Evolutionary conservation across 2,888 invertebrate species (phyloP).

Genomic region (Ochlodes sylvanus): DNA sequence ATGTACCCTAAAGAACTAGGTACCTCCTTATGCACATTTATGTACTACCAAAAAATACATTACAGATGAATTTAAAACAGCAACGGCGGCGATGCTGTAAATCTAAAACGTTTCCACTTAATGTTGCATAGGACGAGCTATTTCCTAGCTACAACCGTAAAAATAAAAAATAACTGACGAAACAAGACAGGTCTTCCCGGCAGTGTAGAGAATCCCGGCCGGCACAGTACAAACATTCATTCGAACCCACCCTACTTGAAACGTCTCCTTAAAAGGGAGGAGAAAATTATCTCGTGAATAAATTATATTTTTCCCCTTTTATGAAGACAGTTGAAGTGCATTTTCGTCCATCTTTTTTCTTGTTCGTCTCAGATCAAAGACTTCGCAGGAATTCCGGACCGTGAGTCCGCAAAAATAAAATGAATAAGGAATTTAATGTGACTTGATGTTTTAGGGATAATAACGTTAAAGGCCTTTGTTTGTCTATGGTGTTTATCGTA

Average conservation of each 20-base stretch:
- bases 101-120: conserved; percentile 37
- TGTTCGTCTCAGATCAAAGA: conserved; percentile 79
- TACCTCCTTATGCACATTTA: background rate
- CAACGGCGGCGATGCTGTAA: conserved; percentile 26
- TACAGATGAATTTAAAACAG: conserved; percentile 27
- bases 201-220: conserved; percentile 42
- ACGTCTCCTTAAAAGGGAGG: conserved; percentile 75
- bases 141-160: conserved; percentile 30
- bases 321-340: conserved; percentile 83
- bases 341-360: conserved; percentile 78
- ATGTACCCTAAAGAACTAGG: too few relatives aligned
- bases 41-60: conserved; percentile 18
- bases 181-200: conserved; percentile 42
- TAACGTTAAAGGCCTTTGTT: conserved; percentile 73
- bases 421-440: conserved; percentile 81
- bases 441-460: conserved; percentile 79
- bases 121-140: conserved; percentile 35
- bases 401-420: conserved; percentile 79
- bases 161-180: conserved; percentile 36
- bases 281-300: conserved; percentile 85
- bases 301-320: conserved; percentile 83
- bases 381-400: conserved; percentile 74
- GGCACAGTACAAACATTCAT: conserved; percentile 71
- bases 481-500: conserved; percentile 59
- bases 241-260: conserved; percentile 72